Base-by-base conservation (phyloP, 2,113 vertebrate genomes). In the Leiothrix lutea region DNA sequence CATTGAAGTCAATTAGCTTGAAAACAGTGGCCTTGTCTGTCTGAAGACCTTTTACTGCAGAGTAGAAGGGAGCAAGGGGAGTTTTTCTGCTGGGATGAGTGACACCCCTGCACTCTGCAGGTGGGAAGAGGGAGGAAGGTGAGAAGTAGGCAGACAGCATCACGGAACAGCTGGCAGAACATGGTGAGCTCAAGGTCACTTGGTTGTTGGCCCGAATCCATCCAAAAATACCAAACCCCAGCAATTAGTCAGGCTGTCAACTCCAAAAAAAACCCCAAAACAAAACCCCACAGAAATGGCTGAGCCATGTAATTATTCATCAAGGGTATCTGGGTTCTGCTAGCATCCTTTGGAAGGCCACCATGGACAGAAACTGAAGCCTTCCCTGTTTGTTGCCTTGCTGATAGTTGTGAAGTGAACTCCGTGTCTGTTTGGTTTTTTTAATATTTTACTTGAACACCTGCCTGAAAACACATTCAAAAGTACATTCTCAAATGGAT, bases 161-260 rank as follows among this genome's bases (percentile, higher is more conserved):
- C 35, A 56, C 6, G 0, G 70, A 94, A 57, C 82, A 95, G 90
- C 82, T 95, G 92, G 92, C 57, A 80, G 86, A 74, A 80, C 83
- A 71, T 11, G 31, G 24, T 64, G 75, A 94, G 81, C 90, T 93
- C 94, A 95, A 95, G 93, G 72, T 95, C 72, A 56, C 69, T 88
- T 94, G 67, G 88, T 67, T 92, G 82, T 73, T 94, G 51, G 86
- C 92, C 72, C 44, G 94, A 83, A 92, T 67, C 26, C 80, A 77
- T 88, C 72, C 28, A 73, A 80, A 80, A 91, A 67, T 58, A 51
- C 38, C 10, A 35, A 86, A 90, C 36, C 26, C 19, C 66, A 85
- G 36, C 53, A 70, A 85, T 65, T 58, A 50, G 35, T 70, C 51
- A 81, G 35, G 60, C 71, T 0, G 1, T 58, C 73, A 90, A 40